Evolutionary conservation across 2,797 vertebrate species (phyloP).

Genomic region (Xerus rutilus): DNA sequence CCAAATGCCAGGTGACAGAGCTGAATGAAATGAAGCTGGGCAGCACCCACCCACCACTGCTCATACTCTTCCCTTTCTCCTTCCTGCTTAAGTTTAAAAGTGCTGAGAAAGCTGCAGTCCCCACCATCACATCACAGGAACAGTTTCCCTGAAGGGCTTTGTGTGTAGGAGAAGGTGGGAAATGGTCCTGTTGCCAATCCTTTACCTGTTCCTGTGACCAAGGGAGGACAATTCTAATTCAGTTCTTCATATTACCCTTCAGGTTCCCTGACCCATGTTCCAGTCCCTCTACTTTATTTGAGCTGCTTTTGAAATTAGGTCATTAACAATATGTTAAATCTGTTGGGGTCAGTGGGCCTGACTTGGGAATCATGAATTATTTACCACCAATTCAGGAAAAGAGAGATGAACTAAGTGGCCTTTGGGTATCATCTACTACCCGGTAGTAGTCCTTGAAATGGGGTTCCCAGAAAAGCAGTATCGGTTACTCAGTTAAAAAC

Average conservation of each 20-base stretch:
- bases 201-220: neutral
- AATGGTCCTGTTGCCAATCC: neutral
- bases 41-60: neutral
- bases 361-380: neutral
- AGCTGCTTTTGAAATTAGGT: conserved; percentile 18
- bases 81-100: neutral
- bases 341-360: neutral
- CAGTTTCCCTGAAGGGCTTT: neutral
- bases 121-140: neutral
- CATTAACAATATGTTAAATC: neutral
- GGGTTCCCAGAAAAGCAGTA: neutral
- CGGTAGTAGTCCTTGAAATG: neutral
- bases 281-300: neutral
- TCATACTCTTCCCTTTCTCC: neutral
- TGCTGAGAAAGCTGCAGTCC: neutral
- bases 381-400: neutral
- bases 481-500: neutral
- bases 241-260: neutral
- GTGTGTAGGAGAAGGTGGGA: neutral
- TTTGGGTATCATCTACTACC: neutral
- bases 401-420: neutral
- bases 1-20: neutral
- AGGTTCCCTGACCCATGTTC: neutral
- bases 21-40: neutral
- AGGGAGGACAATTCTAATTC: neutral